Conservation (phyloP, 2,888 invertebrate species). For the Athalia rosae region DNA sequence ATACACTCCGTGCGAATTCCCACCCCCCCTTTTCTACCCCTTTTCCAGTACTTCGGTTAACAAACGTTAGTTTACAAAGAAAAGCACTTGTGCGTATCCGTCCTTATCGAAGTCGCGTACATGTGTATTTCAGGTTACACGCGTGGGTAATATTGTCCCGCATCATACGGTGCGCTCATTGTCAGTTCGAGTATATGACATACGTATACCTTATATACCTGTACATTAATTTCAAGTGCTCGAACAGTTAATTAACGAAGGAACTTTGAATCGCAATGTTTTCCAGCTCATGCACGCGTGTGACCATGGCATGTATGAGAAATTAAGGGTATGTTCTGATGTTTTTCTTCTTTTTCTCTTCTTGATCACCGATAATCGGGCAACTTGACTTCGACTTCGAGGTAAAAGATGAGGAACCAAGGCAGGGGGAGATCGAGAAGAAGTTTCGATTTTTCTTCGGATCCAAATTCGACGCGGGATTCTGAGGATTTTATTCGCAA, state of each 20-base stretch:
- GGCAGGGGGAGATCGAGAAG: background rate
- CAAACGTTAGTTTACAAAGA: background rate
- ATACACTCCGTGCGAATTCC: background rate
- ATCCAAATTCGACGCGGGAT: background rate
- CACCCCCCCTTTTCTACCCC: too few relatives aligned
- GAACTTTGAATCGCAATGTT: background rate
- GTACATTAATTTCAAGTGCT: background rate
- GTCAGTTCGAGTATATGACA: too few relatives aligned
- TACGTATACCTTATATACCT: too few relatives aligned
- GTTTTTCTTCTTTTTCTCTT: too few relatives aligned
- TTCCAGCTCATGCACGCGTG: too few relatives aligned
- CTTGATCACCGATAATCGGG: too few relatives aligned
- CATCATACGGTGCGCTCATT: too few relatives aligned
- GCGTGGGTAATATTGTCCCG: too few relatives aligned
- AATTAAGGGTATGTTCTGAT: too few relatives aligned
- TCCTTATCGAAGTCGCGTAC: too few relatives aligned
- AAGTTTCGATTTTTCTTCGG: background rate
- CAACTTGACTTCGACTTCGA: background rate
- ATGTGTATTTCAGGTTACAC: too few relatives aligned
- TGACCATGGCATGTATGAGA: too few relatives aligned
- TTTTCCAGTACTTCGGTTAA: background rate
- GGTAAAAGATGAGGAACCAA: background rate
- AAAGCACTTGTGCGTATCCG: background rate
- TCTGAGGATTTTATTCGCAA: conserved; percentile 18
- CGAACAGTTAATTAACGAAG: conserved; percentile 9